These are phyloP conservation scores for Furnarius figulus DNA, from an alignment of 2,113 vertebrate genomes.

Conservation along the genomic window DNA sequence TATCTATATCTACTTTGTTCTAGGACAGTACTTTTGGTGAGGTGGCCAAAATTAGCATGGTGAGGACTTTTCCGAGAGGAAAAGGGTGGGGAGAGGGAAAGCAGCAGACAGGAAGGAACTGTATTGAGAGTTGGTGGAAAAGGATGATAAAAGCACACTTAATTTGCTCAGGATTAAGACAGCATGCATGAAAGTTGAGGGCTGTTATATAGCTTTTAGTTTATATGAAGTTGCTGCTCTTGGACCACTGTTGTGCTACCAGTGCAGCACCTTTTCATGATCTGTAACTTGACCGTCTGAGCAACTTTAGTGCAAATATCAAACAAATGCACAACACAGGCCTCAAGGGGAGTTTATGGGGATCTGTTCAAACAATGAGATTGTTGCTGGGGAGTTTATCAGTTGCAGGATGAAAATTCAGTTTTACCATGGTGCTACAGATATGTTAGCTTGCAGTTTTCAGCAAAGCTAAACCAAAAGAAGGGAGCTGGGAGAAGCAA, in stretches of 20 bases:
- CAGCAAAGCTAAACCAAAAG: neutral
- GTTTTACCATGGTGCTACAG: neutral
- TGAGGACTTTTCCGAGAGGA: neutral
- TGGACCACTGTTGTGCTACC: neutral
- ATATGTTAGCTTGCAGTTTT: neutral
- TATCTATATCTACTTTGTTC: neutral
- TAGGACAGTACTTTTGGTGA: neutral
- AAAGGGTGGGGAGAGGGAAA: constrained; percentile 3
- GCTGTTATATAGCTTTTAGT: neutral
- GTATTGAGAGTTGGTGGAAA: neutral
- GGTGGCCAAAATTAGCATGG: neutral
- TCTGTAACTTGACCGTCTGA: neutral
- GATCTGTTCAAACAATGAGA: neutral
- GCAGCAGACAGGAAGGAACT: neutral
- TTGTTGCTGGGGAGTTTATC: neutral
- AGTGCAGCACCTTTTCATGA: neutral
- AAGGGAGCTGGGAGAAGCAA: neutral
- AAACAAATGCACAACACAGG: neutral
- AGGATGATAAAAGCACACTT: neutral
- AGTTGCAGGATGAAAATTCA: neutral
- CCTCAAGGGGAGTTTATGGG: neutral
- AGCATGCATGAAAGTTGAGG: neutral
- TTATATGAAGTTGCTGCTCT: neutral
- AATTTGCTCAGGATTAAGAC: neutral
- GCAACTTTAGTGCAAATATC: neutral